A percentile compares a stretch with the other conserved stretches of the same genome.
phyloP scores from a whole-genome alignment of 2,113 vertebrate genomes.

The Sialia sialis region DNA sequence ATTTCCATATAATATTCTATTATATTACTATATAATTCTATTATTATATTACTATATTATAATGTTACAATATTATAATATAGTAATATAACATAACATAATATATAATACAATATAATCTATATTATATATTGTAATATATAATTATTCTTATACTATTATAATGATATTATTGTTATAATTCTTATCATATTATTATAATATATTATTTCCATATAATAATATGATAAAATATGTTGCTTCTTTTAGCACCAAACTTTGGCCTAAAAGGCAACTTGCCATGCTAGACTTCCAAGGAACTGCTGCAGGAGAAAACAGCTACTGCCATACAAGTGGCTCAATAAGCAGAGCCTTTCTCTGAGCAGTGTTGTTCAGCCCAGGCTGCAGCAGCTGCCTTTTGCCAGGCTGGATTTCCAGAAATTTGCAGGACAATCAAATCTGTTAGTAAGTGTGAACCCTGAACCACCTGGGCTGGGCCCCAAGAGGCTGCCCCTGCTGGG shows the following conservation, averaged over 20 bases:
- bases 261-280: not conserved
- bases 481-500: not conserved
- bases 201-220: not conserved
- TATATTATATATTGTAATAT: too few species aligned
- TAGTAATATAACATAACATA: too few species aligned
- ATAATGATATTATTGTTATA: too few species aligned
- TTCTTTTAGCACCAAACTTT: not conserved
- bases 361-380: not conserved
- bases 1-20: not conserved
- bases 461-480: not conserved
- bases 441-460: not conserved
- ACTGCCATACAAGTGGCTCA: rapidly evolving
- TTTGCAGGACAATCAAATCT: not conserved
- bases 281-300: not conserved
- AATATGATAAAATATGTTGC: not conserved
- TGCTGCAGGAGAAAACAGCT: not conserved
- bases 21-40: too few species aligned
- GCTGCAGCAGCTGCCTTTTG: not conserved
- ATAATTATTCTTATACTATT: too few species aligned
- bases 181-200: too few species aligned
- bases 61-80: too few species aligned
- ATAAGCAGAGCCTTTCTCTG: not conserved
- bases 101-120: too few species aligned
- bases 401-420: not conserved
- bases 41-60: too few species aligned